Conservation (phyloP, 2,888 invertebrate species). For the Thalpophila matura region DNA sequence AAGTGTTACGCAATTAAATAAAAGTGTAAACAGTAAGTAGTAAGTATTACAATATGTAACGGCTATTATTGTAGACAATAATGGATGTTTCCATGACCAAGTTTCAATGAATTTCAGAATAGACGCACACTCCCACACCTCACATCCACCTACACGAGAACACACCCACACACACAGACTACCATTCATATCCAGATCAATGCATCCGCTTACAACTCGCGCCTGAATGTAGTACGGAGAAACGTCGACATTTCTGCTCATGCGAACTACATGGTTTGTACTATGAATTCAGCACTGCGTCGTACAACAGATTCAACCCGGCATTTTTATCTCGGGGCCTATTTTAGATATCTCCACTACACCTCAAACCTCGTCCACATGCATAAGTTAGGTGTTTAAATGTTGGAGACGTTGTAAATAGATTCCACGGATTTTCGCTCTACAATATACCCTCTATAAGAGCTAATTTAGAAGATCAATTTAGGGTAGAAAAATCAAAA, state of each 20-base stretch:
- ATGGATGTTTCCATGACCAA: slow-evolving; percentile 44
- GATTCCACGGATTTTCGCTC: slow-evolving; percentile 18
- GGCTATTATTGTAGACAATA: slow-evolving; percentile 23
- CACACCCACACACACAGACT: slow-evolving; percentile 21
- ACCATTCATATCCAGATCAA: slow-evolving; percentile 51
- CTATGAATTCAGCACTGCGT: slow-evolving; percentile 21
- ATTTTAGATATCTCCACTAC: slow-evolving; percentile 34
- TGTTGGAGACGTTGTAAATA: slow-evolving; percentile 5
- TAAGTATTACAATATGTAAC: slow-evolving; percentile 9
- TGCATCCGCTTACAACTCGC: slow-evolving; percentile 44
- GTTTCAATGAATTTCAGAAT: slow-evolving; percentile 43
- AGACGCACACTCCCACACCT: slow-evolving; percentile 20
- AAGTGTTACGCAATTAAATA: background rate
- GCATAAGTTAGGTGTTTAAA: slow-evolving; percentile 32
- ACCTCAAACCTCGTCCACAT: slow-evolving; percentile 24
- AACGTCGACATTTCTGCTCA: slow-evolving; percentile 14
- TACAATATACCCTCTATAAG: slow-evolving; percentile 11
- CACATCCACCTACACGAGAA: slow-evolving; percentile 5
- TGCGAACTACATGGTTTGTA: slow-evolving; percentile 8
- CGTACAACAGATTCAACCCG: slow-evolving; percentile 27
- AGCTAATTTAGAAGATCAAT: slow-evolving; percentile 17
- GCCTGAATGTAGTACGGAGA: slow-evolving; percentile 40
- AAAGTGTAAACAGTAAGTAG: background rate
- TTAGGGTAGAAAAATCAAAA: slow-evolving; percentile 13
- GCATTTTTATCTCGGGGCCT: slow-evolving; percentile 19